A percentile compares a stretch with the other conserved stretches of the same genome.
Conservation (phyloP, 2,888 invertebrate species). For the Mythimna vitellina region DNA sequence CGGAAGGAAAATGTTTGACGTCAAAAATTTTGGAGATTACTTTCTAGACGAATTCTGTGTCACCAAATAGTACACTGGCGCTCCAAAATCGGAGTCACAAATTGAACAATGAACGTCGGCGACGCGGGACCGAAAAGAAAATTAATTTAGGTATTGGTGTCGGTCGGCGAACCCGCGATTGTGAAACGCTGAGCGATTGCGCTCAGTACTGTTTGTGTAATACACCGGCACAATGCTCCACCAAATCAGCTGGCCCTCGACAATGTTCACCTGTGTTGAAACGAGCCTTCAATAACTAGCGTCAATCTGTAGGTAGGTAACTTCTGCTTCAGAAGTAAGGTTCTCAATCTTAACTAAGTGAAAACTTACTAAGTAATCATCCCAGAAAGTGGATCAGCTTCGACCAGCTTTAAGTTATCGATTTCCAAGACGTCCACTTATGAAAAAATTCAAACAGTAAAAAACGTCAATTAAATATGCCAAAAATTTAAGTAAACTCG, state of each 20-base stretch:
- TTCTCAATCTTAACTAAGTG: not conserved
- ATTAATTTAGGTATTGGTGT: constrained; percentile 90
- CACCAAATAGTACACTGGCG: constrained; percentile 77
- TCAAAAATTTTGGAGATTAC: constrained; percentile 70
- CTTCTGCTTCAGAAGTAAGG: constrained; percentile 47
- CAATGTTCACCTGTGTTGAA: constrained; percentile 85
- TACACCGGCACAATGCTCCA: constrained; percentile 85
- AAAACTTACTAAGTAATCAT: not conserved
- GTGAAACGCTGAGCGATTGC: constrained; percentile 89
- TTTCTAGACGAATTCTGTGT: constrained; percentile 77
- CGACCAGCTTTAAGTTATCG: not conserved
- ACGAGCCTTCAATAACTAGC: constrained; percentile 68
- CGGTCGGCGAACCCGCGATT: constrained; percentile 88
- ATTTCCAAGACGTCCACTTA: not conserved
- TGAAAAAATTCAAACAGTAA: not conserved
- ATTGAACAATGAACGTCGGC: constrained; percentile 86
- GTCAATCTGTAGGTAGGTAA: constrained; percentile 62
- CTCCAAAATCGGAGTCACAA: constrained; percentile 83
- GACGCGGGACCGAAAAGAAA: constrained; percentile 87
- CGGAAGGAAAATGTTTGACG: constrained; percentile 28
- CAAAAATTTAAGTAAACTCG: constrained; percentile 7
- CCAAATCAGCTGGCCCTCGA: constrained; percentile 85
- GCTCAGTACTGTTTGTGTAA: constrained; percentile 88
- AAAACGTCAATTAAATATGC: not conserved
- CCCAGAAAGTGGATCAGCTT: not conserved